Conservation (phyloP, 2,797 vertebrate genomes). For the Leptodactylus fallax region DNA sequence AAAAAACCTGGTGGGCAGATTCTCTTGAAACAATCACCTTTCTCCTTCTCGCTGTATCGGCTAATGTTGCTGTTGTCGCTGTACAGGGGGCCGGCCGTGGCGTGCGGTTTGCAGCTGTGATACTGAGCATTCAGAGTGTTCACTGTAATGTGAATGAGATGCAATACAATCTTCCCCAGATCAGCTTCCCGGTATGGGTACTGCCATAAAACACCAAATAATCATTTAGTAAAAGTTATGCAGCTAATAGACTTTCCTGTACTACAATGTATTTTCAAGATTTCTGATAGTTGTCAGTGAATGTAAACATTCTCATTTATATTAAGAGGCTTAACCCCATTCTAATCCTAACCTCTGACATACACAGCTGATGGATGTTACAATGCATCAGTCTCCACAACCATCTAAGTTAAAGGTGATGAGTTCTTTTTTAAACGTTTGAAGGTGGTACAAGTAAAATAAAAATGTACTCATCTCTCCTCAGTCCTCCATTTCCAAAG, state of each 20-base stretch:
- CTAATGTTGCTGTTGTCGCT: conserved; percentile 98
- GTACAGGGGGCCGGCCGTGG: conserved; percentile 93
- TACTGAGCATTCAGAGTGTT: conserved; percentile 98
- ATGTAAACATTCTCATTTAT: too few species aligned
- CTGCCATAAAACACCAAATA: conserved; percentile 70
- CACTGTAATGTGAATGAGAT: conserved; percentile 97
- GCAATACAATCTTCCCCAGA: conserved; percentile 93
- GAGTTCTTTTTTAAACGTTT: too few species aligned
- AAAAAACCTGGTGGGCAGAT: neutral
- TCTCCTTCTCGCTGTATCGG: conserved; percentile 98
- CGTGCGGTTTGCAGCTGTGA: conserved; percentile 97
- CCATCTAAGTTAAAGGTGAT: neutral
- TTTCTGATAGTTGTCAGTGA: neutral
- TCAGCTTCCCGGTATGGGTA: conserved; percentile 99
- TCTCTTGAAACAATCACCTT: conserved; percentile 78
- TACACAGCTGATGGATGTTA: neutral
- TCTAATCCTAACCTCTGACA: neutral
- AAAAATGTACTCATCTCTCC: too few species aligned
- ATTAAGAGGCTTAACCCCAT: too few species aligned
- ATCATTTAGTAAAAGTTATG: too few species aligned
- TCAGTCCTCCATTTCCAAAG: too few species aligned
- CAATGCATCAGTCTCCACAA: neutral
- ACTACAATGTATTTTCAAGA: neutral
- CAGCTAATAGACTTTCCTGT: neutral
- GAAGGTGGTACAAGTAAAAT: too few species aligned